These are phyloP conservation scores for Microdon myrmicae DNA, from an alignment of 2,888 invertebrate genomes.

Conservation along the genomic window DNA sequence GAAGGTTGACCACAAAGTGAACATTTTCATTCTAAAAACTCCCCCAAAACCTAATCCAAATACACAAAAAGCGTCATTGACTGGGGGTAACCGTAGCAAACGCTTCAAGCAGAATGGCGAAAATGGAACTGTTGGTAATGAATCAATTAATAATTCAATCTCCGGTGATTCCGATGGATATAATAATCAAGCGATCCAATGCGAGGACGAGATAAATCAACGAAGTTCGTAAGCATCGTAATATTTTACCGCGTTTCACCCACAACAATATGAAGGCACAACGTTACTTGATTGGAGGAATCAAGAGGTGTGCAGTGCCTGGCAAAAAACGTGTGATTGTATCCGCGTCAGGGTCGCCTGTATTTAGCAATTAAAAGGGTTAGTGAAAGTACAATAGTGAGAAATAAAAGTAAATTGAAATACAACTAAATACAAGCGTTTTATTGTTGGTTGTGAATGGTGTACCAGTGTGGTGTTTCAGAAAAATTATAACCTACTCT, in stretches of 20 bases:
- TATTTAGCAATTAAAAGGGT: too few species aligned
- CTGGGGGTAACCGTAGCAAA: constrained; percentile 74
- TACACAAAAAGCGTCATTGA: constrained; percentile 84
- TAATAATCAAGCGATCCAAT: constrained; percentile 69
- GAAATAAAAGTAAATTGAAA: too few species aligned
- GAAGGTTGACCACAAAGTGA: constrained; percentile 95
- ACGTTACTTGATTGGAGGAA: constrained; percentile 90
- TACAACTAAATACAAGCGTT: too few species aligned
- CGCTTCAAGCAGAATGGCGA: constrained; percentile 76
- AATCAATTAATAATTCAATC: constrained; percentile 65
- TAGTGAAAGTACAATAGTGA: too few species aligned
- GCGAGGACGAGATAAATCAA: constrained; percentile 69
- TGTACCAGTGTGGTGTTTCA: too few species aligned
- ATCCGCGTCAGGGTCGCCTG: too few species aligned
- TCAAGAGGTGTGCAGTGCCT: too few species aligned
- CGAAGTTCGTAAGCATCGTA: constrained; percentile 80
- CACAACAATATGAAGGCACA: constrained; percentile 85
- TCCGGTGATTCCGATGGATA: constrained; percentile 69
- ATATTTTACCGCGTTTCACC: constrained; percentile 82
- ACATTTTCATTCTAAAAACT: constrained; percentile 98
- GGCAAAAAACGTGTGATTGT: too few species aligned
- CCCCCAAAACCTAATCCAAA: constrained; percentile 87
- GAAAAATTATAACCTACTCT: too few species aligned
- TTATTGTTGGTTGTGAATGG: too few species aligned
- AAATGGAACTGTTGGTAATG: constrained; percentile 62